Base-by-base conservation (phyloP, 2,888 invertebrate species). In the Aspidapion aeneum region DNA sequence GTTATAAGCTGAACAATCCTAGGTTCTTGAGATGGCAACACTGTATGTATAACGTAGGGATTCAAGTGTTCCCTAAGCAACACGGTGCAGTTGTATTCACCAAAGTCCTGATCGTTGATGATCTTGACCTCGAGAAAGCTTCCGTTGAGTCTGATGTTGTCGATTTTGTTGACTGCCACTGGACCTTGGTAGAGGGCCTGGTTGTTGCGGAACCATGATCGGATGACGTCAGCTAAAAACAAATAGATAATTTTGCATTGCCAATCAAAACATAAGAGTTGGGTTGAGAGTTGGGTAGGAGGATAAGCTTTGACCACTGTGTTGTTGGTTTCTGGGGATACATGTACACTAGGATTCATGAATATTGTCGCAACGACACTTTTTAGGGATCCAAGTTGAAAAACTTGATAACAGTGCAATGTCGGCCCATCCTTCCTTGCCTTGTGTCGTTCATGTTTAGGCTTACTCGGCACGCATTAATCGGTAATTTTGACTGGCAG, bases 81-180 rank as follows among this genome's bases (percentile, higher is more conserved):
- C 2, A 76, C 64, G 20, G 67, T 63, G 67, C 79, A 79, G 1
- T 70, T 68, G 69, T 77, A 79, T 3, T 67, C 65, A 12, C 76
- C 78, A 35, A 60, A 73, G 66, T 78, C 78, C 0, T 61, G 52
- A 1, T 60, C 57, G 12, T 62, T 55, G 9, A 57, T 48, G 12
- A 73, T 48, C 3, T 21, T 66, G 0, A 75, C 68, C 22, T 66
- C 60, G 35, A 75, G 55, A 12, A 69, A 68, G n/a, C 70, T 69
- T 35, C 72, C 67, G 7, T 59, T 18, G 17, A 67, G 60, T 35
- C 66, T 61, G 49, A 70, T 68, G 63, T 75, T 74, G 12, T 65
- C 18, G 21, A 66, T 63, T 3, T 66, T 63, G 2, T 55, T 61
- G 20, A 74, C 55, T 17, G 63, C 22, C 1, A 73, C 60, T 16